Conservation (phyloP, 2,888 invertebrate genomes). For the Mactromeris polynyma region DNA sequence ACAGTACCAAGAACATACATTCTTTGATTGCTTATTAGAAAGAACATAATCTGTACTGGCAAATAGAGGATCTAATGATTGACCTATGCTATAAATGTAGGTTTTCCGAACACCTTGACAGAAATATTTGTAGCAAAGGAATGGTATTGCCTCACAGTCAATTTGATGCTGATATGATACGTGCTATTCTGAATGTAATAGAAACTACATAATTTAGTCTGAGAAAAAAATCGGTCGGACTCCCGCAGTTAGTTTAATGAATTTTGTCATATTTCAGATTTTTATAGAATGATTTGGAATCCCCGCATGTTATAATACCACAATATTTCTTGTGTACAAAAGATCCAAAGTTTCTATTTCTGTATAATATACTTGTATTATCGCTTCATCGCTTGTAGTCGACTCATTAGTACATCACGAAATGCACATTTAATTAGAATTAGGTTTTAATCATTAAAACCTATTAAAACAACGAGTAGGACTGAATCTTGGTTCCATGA, state of each 20-base stretch:
- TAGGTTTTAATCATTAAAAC: neutral
- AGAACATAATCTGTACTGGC: neutral
- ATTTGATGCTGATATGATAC: neutral
- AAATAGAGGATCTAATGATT: neutral
- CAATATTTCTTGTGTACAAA: neutral
- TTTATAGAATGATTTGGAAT: neutral
- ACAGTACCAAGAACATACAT: too few species aligned
- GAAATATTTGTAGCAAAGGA: neutral
- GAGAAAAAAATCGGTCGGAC: neutral
- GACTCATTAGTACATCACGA: neutral
- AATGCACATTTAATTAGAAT: constrained; percentile 4
- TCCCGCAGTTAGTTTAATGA: neutral
- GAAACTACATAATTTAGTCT: neutral
- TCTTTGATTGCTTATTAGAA: neutral
- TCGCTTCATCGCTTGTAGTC: neutral
- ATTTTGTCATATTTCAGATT: constrained; percentile 14
- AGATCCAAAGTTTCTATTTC: neutral
- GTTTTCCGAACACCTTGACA: neutral
- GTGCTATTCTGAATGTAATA: neutral
- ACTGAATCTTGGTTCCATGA: neutral
- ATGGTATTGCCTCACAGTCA: neutral
- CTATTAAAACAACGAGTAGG: neutral
- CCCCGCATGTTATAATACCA: neutral
- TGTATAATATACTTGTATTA: neutral
- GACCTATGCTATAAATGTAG: neutral